A percentile compares a stretch with the other conserved stretches of the same genome.
Conservation (phyloP, 2,113 vertebrate species). For the Mobula birostris region DNA sequence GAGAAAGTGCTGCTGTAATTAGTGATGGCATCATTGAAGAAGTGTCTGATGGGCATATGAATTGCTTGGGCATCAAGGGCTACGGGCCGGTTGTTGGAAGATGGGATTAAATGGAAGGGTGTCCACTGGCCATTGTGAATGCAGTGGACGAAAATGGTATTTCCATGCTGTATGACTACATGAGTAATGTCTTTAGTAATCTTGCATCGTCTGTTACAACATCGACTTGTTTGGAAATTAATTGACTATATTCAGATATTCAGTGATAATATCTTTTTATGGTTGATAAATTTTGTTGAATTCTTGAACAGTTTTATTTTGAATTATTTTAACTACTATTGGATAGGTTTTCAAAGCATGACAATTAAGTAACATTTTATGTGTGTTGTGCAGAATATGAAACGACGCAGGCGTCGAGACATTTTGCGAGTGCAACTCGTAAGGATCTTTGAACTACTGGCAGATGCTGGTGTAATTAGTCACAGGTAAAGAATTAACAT, state of each 20-base stretch:
- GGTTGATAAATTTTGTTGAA: background rate
- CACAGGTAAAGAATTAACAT: constrained; percentile 67
- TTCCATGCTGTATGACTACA: too few relatives aligned
- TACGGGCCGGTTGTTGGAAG: too few relatives aligned
- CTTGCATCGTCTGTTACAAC: background rate
- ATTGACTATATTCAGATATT: background rate
- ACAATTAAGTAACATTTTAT: background rate
- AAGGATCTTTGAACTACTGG: constrained; percentile 96
- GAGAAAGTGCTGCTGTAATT: too few relatives aligned
- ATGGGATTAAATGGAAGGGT: too few relatives aligned
- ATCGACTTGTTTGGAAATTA: background rate
- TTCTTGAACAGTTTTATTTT: background rate
- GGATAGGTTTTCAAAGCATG: background rate
- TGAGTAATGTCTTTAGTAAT: background rate
- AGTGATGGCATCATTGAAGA: too few relatives aligned
- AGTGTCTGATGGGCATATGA: too few relatives aligned
- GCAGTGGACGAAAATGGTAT: too few relatives aligned
- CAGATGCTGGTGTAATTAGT: constrained; percentile 94
- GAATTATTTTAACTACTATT: background rate
- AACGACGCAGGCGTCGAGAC: constrained; percentile 95
- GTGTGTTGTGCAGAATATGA: constrained; percentile 77
- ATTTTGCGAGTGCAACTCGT: constrained; percentile 96
- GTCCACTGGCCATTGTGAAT: too few relatives aligned
- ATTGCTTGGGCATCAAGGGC: too few relatives aligned
- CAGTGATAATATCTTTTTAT: background rate